Evolutionary conservation across 2,113 vertebrate genomes (phyloP), one percentile per base, ranked within the genome.

Genomic region (Pontoporia blainvillei): DNA sequence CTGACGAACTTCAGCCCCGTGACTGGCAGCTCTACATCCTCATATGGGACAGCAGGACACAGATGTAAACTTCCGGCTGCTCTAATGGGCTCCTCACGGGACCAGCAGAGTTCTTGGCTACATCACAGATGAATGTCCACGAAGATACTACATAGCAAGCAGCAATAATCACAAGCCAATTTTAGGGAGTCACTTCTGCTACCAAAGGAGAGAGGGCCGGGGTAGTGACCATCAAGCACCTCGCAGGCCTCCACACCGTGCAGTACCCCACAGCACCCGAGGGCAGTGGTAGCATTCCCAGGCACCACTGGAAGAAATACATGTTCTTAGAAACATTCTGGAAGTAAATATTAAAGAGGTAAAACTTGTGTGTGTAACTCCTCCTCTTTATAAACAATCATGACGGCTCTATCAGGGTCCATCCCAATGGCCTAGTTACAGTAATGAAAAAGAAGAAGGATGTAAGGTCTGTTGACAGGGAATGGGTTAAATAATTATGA

Each of bases 231-330:
- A 2, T 0, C 49, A 8, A n/a, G 61, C 72, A 12, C n/a, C 2
- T 31, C 20, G 4, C 6, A 8, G 62, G 82, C 7, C 91, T n/a
- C 7, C 59, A 18, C 14, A 0, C 9, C 8, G 23, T 14, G 34
- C 34, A 6, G 4, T 4, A 44, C n/a, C 44, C 13, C 12, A 8
- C 7, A 9, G 15, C 14, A 29, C 36, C 41, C 23, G 3, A 13
- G 14, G 14, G 59, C 1, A 3, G 2, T 2, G 2, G 4, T 5
- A 14, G n/a, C 9, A 0, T 34, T 34, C 81, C 8, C 6, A 14
- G 1, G 11, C 1, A 11, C 52, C 23, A 23, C 9, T 0, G 1
- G 31, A 29, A 49, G 8, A 34, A 18, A 1, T 1, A 4, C 2
- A 4, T 5, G 31, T 46, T 31, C 14, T 44, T 15, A 59, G 39